Evolutionary conservation across 1,140 invertebrate species (phyloP).

Genomic region (Rhizoglyphus robini): DNA sequence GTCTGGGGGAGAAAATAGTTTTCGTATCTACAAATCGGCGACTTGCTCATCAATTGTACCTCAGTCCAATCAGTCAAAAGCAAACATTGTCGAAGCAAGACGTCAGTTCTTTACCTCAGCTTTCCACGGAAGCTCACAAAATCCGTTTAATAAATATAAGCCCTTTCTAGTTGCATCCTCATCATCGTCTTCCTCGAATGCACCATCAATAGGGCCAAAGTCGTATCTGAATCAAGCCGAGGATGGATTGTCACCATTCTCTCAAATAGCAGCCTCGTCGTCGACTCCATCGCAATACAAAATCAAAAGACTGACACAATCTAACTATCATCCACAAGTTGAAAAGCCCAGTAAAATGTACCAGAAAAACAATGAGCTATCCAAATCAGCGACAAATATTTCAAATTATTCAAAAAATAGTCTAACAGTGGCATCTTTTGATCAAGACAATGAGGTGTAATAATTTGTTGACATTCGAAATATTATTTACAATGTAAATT

Average conservation of each 20-base stretch:
- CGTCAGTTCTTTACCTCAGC: conserved; percentile 26
- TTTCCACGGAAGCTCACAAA: neutral
- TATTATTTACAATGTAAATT: neutral
- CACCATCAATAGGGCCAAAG: neutral
- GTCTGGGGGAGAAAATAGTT: neutral
- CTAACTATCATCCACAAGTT: conserved; percentile 3
- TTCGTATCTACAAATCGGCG: conserved; percentile 11
- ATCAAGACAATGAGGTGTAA: neutral
- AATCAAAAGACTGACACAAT: neutral
- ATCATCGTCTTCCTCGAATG: neutral
- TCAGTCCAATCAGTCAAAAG: neutral
- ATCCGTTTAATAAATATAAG: neutral
- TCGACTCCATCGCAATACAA: neutral
- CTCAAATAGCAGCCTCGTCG: neutral
- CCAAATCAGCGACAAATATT: conserved; percentile 8
- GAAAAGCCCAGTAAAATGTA: neutral
- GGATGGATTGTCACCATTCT: conserved; percentile 5
- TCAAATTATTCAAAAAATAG: conserved; percentile 2
- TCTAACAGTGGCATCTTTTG: neutral
- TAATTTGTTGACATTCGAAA: neutral
- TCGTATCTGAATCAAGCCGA: neutral
- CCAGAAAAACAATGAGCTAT: neutral
- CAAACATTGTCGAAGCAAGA: conserved; percentile 25
- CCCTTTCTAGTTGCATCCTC: neutral
- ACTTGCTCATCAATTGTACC: conserved; percentile 3